Conservation (phyloP, 2,888 invertebrate species). For the Dicyrtoma fusca region DNA sequence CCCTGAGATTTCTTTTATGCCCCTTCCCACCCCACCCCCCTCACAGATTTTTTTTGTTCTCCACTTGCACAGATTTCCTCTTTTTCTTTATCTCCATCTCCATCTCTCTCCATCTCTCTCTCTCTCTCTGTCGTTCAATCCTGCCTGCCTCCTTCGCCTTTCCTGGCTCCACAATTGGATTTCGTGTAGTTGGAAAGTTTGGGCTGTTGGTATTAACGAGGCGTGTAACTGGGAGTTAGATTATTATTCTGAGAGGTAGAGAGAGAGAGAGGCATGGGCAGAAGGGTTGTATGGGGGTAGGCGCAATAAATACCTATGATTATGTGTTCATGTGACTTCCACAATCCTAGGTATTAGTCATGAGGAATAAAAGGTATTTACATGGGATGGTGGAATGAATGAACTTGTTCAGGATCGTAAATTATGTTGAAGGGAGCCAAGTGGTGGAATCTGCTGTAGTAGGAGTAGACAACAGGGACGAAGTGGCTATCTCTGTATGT, state of each 20-base stretch:
- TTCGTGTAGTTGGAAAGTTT: background rate
- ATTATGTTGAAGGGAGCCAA: background rate
- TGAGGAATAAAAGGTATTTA: slow-evolving; percentile 23
- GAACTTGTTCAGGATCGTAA: slow-evolving; percentile 13
- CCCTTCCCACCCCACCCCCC: slow-evolving; percentile 6
- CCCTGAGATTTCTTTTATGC: slow-evolving; percentile 37
- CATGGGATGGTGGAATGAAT: slow-evolving; percentile 12
- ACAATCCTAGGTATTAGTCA: slow-evolving; percentile 22
- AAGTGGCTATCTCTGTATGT: too few relatives aligned
- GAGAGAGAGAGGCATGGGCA: background rate
- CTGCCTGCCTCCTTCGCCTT: background rate
- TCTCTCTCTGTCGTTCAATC: background rate
- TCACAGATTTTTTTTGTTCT: slow-evolving; percentile 10
- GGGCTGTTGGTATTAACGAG: background rate
- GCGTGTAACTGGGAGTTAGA: background rate
- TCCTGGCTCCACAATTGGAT: background rate
- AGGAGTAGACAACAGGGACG: too few relatives aligned
- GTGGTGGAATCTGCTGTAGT: too few relatives aligned
- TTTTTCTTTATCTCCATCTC: slow-evolving; percentile 11
- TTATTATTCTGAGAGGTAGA: background rate
- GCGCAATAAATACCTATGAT: slow-evolving; percentile 14
- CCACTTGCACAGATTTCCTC: background rate
- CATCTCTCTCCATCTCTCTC: background rate
- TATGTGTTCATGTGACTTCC: slow-evolving; percentile 18
- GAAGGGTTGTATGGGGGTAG: background rate